A percentile compares a stretch with the other conserved stretches of the same genome.
Conservation (phyloP, 1,140 invertebrate genomes). For the Drosophila athabasca region DNA sequence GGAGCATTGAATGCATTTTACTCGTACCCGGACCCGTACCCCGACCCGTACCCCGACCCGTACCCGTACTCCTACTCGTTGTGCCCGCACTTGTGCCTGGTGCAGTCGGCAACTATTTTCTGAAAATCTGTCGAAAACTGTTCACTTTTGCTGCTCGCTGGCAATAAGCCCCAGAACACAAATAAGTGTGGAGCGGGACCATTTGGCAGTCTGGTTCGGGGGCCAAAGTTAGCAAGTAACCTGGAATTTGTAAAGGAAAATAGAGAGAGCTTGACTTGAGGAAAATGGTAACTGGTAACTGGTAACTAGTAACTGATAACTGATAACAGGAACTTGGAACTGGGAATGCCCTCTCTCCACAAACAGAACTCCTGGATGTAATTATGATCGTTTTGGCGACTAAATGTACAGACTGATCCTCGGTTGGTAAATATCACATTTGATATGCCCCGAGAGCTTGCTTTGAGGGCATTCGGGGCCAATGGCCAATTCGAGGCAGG, state of each 20-base stretch:
- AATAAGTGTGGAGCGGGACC: conserved; percentile 59
- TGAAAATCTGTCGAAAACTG: conserved; percentile 75
- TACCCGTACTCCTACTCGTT: too few relatives aligned
- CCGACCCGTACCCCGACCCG: background rate
- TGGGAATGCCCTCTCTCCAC: conserved; percentile 21
- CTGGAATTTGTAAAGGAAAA: conserved; percentile 35
- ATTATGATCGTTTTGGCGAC: too few relatives aligned
- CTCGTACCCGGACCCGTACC: background rate
- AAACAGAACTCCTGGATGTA: background rate
- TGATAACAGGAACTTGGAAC: too few relatives aligned
- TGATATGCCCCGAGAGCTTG: too few relatives aligned
- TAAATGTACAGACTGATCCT: too few relatives aligned
- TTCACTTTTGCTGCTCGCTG: conserved; percentile 52
- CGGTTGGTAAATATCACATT: too few relatives aligned
- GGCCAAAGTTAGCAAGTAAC: conserved; percentile 41
- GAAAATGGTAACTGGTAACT: too few relatives aligned
- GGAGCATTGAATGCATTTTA: conserved; percentile 44
- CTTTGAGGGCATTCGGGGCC: too few relatives aligned
- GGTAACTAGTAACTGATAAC: too few relatives aligned
- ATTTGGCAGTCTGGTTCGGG: conserved; percentile 53
- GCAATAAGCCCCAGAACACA: conserved; percentile 73
- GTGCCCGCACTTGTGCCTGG: conserved; percentile 17
- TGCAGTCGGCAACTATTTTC: conserved; percentile 70
- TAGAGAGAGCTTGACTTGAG: background rate
- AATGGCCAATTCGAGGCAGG: conserved; percentile 22